A percentile compares a stretch with the other conserved stretches of the same genome.
phyloP scores from a whole-genome alignment of 2,113 vertebrate species.

The Helogale parvula region DNA sequence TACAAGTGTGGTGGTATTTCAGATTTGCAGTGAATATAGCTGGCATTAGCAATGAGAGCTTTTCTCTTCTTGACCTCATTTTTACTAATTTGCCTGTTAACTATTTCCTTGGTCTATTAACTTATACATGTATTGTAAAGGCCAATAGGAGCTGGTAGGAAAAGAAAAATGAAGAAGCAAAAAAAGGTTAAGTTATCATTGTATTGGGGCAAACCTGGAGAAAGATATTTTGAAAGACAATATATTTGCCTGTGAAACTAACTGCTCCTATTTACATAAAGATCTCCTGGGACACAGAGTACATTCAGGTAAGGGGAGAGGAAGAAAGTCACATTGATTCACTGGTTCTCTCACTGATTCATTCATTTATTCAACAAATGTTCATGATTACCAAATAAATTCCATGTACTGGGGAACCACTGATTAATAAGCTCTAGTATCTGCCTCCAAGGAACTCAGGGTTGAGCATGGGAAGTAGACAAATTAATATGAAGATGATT shows the following conservation, averaged over 20 bases:
- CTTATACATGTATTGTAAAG: slow-evolving; percentile 31
- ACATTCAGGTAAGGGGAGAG: background rate
- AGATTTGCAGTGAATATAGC: background rate
- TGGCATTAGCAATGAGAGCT: slow-evolving; percentile 30
- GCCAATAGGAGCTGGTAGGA: slow-evolving; percentile 18
- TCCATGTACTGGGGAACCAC: background rate
- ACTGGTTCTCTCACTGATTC: background rate
- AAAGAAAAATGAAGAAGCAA: slow-evolving; percentile 31
- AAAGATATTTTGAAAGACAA: slow-evolving; percentile 34
- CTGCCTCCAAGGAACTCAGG: background rate
- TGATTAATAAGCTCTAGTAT: background rate
- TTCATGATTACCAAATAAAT: slow-evolving; percentile 34
- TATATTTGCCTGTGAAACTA: slow-evolving; percentile 3
- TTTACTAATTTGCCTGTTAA: slow-evolving; percentile 57
- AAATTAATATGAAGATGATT: background rate
- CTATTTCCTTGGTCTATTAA: slow-evolving; percentile 58
- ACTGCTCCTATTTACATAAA: slow-evolving; percentile 6
- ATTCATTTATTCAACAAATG: slow-evolving; percentile 50
- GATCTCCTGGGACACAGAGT: background rate
- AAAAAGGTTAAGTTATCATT: slow-evolving; percentile 39
- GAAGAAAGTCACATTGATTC: slow-evolving; percentile 38
- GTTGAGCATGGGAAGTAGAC: background rate
- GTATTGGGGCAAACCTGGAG: background rate
- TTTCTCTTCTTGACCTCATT: slow-evolving; percentile 61
- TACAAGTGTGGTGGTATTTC: slow-evolving; percentile 66